Percentiles rank a stretch among this genome's conserved stretches.
phyloP scores from a whole-genome alignment of 2,113 vertebrate genomes.

The Paradoxurus hermaphroditus region DNA sequence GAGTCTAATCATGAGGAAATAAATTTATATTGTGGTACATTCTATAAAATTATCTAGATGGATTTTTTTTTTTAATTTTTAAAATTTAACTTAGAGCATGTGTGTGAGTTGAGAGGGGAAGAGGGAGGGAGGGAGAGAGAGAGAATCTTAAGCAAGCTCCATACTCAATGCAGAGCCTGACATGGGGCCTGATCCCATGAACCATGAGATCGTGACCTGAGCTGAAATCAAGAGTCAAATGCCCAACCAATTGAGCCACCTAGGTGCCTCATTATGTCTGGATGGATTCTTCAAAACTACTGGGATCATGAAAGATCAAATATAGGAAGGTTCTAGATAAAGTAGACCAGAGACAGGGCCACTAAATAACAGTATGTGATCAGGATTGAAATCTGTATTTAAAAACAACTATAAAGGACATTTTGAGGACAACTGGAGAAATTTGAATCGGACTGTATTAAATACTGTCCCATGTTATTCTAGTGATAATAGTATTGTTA shows the following conservation, averaged over 20 bases:
- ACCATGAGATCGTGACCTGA: too few species aligned
- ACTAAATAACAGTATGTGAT: not conserved
- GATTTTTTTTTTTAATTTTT: not conserved
- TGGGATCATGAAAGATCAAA: not conserved
- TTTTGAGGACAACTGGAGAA: not conserved
- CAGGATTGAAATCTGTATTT: not conserved
- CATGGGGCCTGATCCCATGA: too few species aligned
- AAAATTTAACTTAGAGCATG: too few species aligned
- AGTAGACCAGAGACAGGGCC: not conserved
- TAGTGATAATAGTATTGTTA: not conserved
- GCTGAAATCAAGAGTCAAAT: too few species aligned
- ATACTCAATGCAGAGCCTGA: too few species aligned
- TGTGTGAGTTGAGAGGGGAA: too few species aligned
- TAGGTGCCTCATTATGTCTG: not conserved
- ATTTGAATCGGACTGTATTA: not conserved
- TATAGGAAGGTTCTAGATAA: not conserved
- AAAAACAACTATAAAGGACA: not conserved
- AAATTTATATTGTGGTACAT: not conserved
- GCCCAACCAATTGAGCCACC: too few species aligned
- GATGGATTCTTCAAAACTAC: not conserved
- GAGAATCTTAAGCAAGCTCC: too few species aligned
- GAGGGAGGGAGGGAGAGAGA: too few species aligned
- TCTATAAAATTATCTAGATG: not conserved
- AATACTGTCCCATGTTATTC: not conserved
- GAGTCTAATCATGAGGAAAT: not conserved